Evolutionary conservation across 2,113 vertebrate species (phyloP), one percentile per base, ranked within the genome.

Genomic region (Gymnocephalus cernua): DNA sequence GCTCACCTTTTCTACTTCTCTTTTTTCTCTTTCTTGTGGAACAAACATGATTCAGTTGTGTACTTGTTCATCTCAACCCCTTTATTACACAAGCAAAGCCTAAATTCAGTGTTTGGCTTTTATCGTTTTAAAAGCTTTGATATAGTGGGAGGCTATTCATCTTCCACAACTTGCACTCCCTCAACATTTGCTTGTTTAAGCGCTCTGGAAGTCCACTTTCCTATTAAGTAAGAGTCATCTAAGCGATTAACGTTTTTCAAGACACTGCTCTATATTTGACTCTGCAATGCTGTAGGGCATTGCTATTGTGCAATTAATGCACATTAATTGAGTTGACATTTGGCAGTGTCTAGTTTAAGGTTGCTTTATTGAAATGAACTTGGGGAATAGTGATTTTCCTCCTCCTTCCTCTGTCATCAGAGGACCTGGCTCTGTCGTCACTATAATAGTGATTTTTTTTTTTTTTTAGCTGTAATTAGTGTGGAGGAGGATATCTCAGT

Each of bases 301-400:
- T 77, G 44, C 77, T 74, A 25, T 70, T 74, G 56, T 70, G 76
- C 77, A 88, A 87, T 91, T 90, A 91, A 86, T 90, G 82, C 57
- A 57, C 80, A 53, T 83, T 90, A 82, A 88, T 83, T 79, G 85
- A 56, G 71, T 54, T 92, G 88, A 94, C 92, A 89, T 91, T 93
- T 83, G 76, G 72, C 63, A 73, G 81, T 47, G 62, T 57, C 82
- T 83, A 58, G 86, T 83, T 88, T 78, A 69, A 82, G 80, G 71
- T 32, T 72, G 86, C 77, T 66, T 63, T 81, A 78, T 78, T 86
- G 78, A 87, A 89, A 91, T 79, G 51, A 88, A 77, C 88, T 90
- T 70, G 71, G 82, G 65, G 68, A 77, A 41, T 93, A 91, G 90
- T 86, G 86, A 91, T 89, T 92, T 86, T 84, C 69, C 48, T 75